These are phyloP conservation scores for Spea hammondii DNA, from an alignment of 2,797 vertebrate genomes.

Conservation along the genomic window DNA sequence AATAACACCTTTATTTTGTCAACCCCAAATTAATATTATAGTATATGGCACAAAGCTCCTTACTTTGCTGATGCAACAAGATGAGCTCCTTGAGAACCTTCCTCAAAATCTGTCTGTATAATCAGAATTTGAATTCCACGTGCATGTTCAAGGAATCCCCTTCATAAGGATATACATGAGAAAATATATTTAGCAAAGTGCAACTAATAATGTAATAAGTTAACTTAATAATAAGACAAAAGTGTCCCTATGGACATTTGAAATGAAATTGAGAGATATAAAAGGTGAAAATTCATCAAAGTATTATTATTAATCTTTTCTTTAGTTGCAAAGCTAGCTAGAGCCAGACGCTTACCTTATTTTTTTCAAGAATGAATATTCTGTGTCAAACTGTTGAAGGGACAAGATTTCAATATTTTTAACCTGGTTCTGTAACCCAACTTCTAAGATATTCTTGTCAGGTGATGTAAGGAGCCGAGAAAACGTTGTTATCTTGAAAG, in stretches of 20 bases:
- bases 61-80: conserved; percentile 91
- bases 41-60: conserved; percentile 49
- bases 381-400: conserved; percentile 92
- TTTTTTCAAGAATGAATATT: conserved; percentile 85
- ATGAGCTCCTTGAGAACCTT: conserved; percentile 77
- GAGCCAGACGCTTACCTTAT: conserved; percentile 74
- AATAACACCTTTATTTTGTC: too few species aligned
- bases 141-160: conserved; percentile 68
- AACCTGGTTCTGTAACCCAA: conserved; percentile 57
- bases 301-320: too few species aligned
- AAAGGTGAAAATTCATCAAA: background rate
- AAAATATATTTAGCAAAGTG: too few species aligned
- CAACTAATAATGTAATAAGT: too few species aligned
- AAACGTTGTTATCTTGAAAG: conserved; percentile 86
- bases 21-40: too few species aligned
- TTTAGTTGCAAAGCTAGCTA: too few species aligned
- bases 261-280: background rate
- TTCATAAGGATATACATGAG: conserved; percentile 50
- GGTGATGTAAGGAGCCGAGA: conserved; percentile 85
- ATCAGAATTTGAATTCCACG: conserved; percentile 78
- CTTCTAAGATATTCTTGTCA: conserved; percentile 71
- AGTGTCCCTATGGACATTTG: too few species aligned
- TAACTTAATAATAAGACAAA: too few species aligned
- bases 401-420: conserved; percentile 73
- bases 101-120: conserved; percentile 89